These are phyloP conservation scores for Acholoe squamosa DNA, from an alignment of 2,888 invertebrate species.

Conservation along the genomic window DNA sequence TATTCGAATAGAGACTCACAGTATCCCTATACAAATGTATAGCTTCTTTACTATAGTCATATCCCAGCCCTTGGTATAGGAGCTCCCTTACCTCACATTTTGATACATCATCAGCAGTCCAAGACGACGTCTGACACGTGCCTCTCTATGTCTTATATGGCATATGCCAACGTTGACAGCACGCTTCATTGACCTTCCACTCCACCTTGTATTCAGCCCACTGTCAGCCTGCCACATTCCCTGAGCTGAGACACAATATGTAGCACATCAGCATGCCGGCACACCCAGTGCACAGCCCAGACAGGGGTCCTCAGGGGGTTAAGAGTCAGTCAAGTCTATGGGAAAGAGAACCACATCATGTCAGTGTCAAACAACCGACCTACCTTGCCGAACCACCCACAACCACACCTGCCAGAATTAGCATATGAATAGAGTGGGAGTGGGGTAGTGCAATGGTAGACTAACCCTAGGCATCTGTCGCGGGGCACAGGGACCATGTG, in stretches of 20 bases:
- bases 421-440: constrained; percentile 29
- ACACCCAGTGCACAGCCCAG: background rate
- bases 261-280: background rate
- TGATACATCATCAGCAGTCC: background rate
- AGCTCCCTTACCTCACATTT: too few relatives aligned
- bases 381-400: constrained; percentile 1
- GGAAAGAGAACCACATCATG: constrained; percentile 21
- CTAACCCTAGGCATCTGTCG: background rate
- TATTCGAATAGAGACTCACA: too few relatives aligned
- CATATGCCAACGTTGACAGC: background rate
- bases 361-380: background rate
- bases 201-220: background rate
- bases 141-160: background rate
- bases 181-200: background rate
- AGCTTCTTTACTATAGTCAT: too few relatives aligned
- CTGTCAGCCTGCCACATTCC: constrained; percentile 21
- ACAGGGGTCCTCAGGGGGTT: background rate
- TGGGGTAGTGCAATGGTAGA: background rate
- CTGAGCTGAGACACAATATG: background rate
- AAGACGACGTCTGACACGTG: constrained; percentile 6
- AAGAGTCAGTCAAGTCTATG: background rate
- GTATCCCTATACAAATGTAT: too few relatives aligned
- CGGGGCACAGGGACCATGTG: background rate
- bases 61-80: too few relatives aligned
- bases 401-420: background rate